Base-by-base conservation (phyloP, 1,140 invertebrate genomes). In the Probaryconus sp. region DNA sequence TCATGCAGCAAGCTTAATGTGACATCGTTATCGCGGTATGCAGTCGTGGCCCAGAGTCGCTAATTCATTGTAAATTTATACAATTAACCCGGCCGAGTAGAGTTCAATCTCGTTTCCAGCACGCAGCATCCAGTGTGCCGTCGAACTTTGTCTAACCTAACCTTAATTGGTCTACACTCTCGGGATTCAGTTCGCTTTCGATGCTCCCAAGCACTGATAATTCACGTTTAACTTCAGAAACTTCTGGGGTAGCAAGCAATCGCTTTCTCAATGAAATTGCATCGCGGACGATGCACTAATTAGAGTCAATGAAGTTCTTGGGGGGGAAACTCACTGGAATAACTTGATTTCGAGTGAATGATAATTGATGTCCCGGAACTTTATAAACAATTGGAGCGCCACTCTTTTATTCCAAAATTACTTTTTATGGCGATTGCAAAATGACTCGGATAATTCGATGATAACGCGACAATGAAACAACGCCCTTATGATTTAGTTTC, bases 61-160 rank as follows among this genome's bases (percentile, higher is more conserved):
- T 78, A 79, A 79, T 79, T 76, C 76, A 74, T 79, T 79, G 78
- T 78, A 79, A 78, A 78, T 79, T 78, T 79, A 79, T 79, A 74
- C 76, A 79, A 79, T 79, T 79, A 79, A 76, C 71, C 75, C 42
- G 47, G 42, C 65, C 58, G 48, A 56, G 56, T 63, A 53, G 53
- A 71, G 67, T 67, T 71, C 51, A 65, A 70, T 65, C 53, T 76
- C 64, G 64, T 68, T 74, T 71, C 50, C 55, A 73, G 48, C 70
- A 48, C 51, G 42, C 60, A 68, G 55, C 63, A 67, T 65, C 53
- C 51, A 69, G 20, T 55, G 60, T 65, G 65, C 37, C 53, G 58
- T 65, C 68, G 64, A 77, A 73, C 65, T 72, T 73, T 77, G 55
- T 47, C 63, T 68, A 77, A 77, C 68, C 74, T 77, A 77, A 77